Percentiles rank a stretch among this genome's conserved stretches.
These are phyloP conservation scores for Chanos chanos DNA, from an alignment of 2,797 vertebrate genomes.

Conservation along the genomic window DNA sequence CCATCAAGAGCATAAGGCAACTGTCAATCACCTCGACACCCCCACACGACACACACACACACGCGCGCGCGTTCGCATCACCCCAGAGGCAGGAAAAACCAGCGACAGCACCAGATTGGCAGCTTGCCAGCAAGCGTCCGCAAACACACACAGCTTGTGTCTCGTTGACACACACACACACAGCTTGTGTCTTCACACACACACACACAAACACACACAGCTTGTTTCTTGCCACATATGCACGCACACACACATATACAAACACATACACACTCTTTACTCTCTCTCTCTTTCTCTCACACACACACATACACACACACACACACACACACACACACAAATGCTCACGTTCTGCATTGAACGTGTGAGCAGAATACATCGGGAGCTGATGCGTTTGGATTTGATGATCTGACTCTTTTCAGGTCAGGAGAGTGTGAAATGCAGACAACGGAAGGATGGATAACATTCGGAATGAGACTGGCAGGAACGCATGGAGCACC, in stretches of 20 bases:
- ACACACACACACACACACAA: not conserved
- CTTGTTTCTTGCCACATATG: not conserved
- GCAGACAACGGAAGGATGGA: slow-evolving; percentile 14
- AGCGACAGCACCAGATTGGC: slow-evolving; percentile 31
- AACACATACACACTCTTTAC: not conserved
- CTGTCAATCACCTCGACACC: slow-evolving; percentile 29
- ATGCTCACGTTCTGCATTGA: no score
- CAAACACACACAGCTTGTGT: not conserved
- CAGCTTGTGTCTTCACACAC: no score
- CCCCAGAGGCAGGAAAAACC: not conserved
- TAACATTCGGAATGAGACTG: no score
- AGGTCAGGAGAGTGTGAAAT: slow-evolving; percentile 36
- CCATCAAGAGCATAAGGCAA: slow-evolving; percentile 23
- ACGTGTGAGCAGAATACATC: slow-evolving; percentile 11
- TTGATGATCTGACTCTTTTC: slow-evolving; percentile 25
- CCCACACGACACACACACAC: slow-evolving; percentile 6
- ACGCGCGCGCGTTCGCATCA: no score
- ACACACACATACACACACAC: slow-evolving; percentile 3
- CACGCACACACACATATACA: not conserved
- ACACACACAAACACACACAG: not conserved
- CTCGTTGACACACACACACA: not conserved
- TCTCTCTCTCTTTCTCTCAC: not conserved
- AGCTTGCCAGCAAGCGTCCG: slow-evolving; percentile 23
- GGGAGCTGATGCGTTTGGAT: slow-evolving; percentile 1
- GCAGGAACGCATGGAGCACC: not conserved